These are phyloP conservation scores for Oryzias curvinotus DNA, from an alignment of 2,113 vertebrate species.

Conservation along the genomic window DNA sequence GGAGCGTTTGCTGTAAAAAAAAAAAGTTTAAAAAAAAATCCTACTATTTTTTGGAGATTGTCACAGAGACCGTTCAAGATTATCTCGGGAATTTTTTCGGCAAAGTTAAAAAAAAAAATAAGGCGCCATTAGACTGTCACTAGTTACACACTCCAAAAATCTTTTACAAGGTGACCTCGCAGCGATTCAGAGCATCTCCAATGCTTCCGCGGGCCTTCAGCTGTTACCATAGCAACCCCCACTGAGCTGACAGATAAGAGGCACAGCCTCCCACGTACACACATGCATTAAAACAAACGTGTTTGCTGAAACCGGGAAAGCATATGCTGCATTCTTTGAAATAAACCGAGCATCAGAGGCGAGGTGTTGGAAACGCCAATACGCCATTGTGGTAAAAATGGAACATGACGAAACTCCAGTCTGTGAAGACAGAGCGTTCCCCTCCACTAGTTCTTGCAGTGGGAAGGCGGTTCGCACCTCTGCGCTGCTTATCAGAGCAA, in stretches of 20 bases:
- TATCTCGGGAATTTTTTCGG: no score
- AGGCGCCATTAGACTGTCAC: no score
- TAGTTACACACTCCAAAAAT: slow-evolving; percentile 1
- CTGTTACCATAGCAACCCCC: slow-evolving; percentile 77
- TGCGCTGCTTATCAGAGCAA: slow-evolving; percentile 67
- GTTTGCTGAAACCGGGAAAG: slow-evolving; percentile 48
- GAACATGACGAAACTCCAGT: slow-evolving; percentile 65
- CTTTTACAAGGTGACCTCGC: slow-evolving; percentile 67
- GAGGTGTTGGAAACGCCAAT: slow-evolving; percentile 67
- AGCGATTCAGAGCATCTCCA: slow-evolving; percentile 70
- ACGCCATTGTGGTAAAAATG: slow-evolving; percentile 70
- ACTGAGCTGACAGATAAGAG: slow-evolving; percentile 68
- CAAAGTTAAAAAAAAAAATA: no score
- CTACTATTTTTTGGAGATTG: no score
- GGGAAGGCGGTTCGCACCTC: slow-evolving; percentile 40
- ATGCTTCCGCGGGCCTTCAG: slow-evolving; percentile 60
- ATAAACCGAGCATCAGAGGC: slow-evolving; percentile 69
- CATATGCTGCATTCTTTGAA: slow-evolving; percentile 67
- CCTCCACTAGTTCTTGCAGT: slow-evolving; percentile 42
- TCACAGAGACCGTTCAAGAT: no score
- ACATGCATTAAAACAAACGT: background rate
- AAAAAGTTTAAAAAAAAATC: no score
- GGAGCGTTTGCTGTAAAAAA: no score
- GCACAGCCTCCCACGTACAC: slow-evolving; percentile 6
- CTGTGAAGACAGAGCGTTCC: slow-evolving; percentile 51